Evolutionary conservation across 2,797 vertebrate species (phyloP).

Genomic region (Tadarida brasiliensis): DNA sequence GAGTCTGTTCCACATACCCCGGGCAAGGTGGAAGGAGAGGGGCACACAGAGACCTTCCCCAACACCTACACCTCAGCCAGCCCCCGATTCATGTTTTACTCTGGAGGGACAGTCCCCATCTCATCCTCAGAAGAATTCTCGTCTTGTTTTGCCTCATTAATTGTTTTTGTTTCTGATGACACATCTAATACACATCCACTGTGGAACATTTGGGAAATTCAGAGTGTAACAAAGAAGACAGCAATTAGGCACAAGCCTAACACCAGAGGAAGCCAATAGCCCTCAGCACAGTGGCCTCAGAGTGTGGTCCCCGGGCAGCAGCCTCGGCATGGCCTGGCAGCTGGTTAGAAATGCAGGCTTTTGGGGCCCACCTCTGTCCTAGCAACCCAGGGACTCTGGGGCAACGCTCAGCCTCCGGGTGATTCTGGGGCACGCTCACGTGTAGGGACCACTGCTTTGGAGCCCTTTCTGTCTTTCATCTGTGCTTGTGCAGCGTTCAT

Average conservation of each 20-base stretch:
- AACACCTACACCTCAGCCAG: not conserved
- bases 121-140: not conserved
- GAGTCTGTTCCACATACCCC: not conserved
- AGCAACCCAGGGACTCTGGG: not conserved
- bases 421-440: not conserved
- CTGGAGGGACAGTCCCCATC: not conserved
- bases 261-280: not conserved
- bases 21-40: not conserved
- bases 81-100: not conserved
- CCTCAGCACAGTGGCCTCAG: not conserved
- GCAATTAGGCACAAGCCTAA: not conserved
- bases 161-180: not conserved
- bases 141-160: not conserved
- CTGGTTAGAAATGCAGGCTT: not conserved
- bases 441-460: not conserved
- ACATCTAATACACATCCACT: not conserved
- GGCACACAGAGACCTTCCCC: not conserved
- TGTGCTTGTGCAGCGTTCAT: not conserved
- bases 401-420: not conserved
- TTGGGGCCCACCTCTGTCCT: not conserved
- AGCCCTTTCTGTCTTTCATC: not conserved
- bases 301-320: not conserved
- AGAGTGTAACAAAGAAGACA: not conserved
- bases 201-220: not conserved
- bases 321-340: not conserved